Percentiles rank a stretch among this genome's conserved stretches.
These are phyloP conservation scores for Leptogaster cylindrica DNA, from an alignment of 2,888 invertebrate genomes.

Conservation along the genomic window DNA sequence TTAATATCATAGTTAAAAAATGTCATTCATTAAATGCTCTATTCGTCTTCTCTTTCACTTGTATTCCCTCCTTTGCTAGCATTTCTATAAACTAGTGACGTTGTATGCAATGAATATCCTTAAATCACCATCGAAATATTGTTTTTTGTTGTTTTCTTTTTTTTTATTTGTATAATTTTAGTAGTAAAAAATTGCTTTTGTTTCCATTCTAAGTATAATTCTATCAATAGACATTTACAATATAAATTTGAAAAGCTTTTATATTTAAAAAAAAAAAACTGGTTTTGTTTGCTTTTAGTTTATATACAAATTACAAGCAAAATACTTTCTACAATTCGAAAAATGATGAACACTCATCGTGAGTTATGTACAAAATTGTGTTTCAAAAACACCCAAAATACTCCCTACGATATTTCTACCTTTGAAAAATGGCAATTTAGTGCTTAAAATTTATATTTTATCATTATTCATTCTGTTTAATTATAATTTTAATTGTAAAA, in stretches of 20 bases:
- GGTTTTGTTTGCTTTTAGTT: too few relatives aligned
- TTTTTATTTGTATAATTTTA: too few relatives aligned
- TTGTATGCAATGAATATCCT: conserved; percentile 13
- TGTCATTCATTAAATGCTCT: conserved; percentile 22
- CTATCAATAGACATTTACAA: too few relatives aligned
- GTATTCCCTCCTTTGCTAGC: too few relatives aligned
- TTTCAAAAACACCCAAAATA: conserved; percentile 14
- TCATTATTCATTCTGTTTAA: too few relatives aligned
- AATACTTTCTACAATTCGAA: too few relatives aligned
- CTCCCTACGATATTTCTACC: conserved; percentile 5
- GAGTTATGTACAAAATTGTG: conserved; percentile 1
- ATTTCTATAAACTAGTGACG: conserved; percentile 11
- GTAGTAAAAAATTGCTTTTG: conserved; percentile 19
- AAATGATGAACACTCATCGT: background rate
- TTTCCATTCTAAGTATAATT: too few relatives aligned
- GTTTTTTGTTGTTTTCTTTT: too few relatives aligned
- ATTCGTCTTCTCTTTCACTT: too few relatives aligned
- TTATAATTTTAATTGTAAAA: conserved; percentile 21
- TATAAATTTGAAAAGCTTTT: too few relatives aligned
- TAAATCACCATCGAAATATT: conserved; percentile 6
- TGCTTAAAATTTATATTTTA: conserved; percentile 16
- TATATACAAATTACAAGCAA: too few relatives aligned
- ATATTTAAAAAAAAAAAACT: too few relatives aligned
- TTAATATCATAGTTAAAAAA: conserved; percentile 32
- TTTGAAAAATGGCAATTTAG: conserved; percentile 20